phyloP scores from a whole-genome alignment of 2,888 invertebrate genomes.

The Apoda limacodes region DNA sequence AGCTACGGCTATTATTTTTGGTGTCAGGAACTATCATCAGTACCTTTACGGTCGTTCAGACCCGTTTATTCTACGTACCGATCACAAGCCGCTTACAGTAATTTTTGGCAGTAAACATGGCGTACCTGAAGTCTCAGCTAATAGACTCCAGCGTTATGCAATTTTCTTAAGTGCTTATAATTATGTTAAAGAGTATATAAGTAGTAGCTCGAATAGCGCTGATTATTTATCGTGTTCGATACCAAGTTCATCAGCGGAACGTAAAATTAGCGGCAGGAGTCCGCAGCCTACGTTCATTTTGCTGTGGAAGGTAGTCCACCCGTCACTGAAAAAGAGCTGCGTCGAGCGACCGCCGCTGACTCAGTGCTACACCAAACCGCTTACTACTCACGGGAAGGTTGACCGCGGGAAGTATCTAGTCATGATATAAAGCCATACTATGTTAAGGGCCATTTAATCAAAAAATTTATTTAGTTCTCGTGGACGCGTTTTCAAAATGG shows the following conservation, averaged over 20 bases:
- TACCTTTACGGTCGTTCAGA: constrained; percentile 7
- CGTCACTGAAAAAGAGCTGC: constrained; percentile 7
- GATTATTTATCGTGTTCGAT: constrained; percentile 1
- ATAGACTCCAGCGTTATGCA: constrained; percentile 18
- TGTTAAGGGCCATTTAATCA: too few relatives aligned
- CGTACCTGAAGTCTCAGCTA: constrained; percentile 18
- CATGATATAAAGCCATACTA: constrained; percentile 8
- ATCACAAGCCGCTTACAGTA: constrained; percentile 15
- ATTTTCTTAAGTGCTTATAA: constrained; percentile 19
- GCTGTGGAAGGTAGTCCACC: constrained; percentile 10
- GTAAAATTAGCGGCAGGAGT: neutral
- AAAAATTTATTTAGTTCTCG: too few relatives aligned
- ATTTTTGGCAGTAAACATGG: constrained; percentile 17
- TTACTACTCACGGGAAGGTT: constrained; percentile 9
- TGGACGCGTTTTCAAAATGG: too few relatives aligned
- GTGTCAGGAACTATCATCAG: constrained; percentile 9
- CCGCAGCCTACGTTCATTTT: constrained; percentile 10
- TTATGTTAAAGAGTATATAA: constrained; percentile 11
- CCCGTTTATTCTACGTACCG: constrained; percentile 15
- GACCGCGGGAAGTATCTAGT: constrained; percentile 11
- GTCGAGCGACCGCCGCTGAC: constrained; percentile 7
- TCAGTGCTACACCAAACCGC: constrained; percentile 1
- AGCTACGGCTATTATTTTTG: too few relatives aligned
- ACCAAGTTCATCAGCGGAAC: neutral
- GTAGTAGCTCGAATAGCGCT: too few relatives aligned